phyloP scores from a whole-genome alignment of 2,797 vertebrate genomes.

The Eulemur coronatus region DNA sequence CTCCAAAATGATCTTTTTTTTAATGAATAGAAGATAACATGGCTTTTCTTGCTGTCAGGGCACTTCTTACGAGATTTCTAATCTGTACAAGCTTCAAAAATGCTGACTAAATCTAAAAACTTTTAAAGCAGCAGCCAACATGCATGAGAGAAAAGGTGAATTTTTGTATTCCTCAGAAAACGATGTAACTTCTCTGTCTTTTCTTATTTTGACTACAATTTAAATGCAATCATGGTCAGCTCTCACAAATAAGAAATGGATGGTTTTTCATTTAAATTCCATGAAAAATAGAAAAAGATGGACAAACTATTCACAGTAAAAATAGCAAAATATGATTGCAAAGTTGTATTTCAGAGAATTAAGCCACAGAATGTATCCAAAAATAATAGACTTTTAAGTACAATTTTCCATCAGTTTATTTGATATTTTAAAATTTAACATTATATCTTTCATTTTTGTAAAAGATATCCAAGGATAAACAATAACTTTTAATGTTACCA shows the following conservation, averaged over 20 bases:
- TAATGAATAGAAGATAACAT: background rate
- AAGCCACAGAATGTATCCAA: background rate
- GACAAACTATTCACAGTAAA: background rate
- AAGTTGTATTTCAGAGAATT: background rate
- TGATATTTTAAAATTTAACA: background rate
- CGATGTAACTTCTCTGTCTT: background rate
- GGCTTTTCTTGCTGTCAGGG: background rate
- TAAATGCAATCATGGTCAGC: background rate
- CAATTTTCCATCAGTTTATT: background rate
- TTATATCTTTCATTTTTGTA: background rate
- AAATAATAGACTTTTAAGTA: background rate
- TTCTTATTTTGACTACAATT: background rate
- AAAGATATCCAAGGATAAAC: background rate
- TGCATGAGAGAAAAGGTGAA: background rate
- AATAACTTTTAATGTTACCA: background rate
- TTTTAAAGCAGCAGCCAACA: background rate
- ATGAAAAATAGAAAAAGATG: background rate
- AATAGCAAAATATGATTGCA: background rate
- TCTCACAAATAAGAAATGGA: background rate
- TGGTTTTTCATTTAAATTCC: background rate
- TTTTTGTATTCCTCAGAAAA: background rate
- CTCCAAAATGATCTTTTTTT: background rate
- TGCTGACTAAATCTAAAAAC: slow-evolving; percentile 22
- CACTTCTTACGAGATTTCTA: slow-evolving; percentile 38
- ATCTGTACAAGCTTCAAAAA: slow-evolving; percentile 27